Evolutionary conservation across 1,140 invertebrate species (phyloP), one percentile per base, ranked within the genome.

Genomic region (Cepaea nemoralis): DNA sequence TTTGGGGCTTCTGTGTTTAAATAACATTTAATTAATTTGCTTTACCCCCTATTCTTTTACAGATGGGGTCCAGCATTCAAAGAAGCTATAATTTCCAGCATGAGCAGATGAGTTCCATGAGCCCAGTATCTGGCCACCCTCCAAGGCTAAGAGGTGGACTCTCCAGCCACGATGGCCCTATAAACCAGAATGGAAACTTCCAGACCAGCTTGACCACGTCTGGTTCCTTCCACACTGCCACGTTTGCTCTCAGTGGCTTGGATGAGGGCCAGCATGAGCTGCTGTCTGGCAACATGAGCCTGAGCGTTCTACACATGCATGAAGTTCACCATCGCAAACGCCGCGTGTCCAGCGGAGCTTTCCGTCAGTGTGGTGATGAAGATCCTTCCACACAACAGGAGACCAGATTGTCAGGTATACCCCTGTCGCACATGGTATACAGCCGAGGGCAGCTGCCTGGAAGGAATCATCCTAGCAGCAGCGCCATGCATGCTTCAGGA

Each of bases 211-310:
- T 80, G 45, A 55, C 67, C n/a, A 55, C 67, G 6, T 73, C 77
- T 27, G 77, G 55, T 37, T 80, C 77, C 31, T 80, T 80, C 67
- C 67, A 80, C 42, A n/a, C 77, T 1, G 67, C 66, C 12, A 50
- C 14, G 40, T 80, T 70, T 33, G 42, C 50, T 37, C 24, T 50
- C 6, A 39, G 48, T 33, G 27, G 27, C 14, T 10, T 80, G 40
- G 77, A 80, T 50, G 77, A 80, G 33, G 67, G 77, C 37, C 77
- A 80, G 55, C 63, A 66, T n/a, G 77, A 80, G 37, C 63, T 80
- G 22, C 40, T 80, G 39, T 70, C 63, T n/a, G 77, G 77, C 10
- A 80, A 71, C 40, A 80, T 80, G 77, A 80, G 77, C 45, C 67
- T 80, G 2, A 80, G 77, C 71, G 77, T 80, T 33, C 42, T 80